A percentile compares a stretch with the other conserved stretches of the same genome.
Conservation (phyloP, 1,140 invertebrate species). For the Drosophila tani region DNA sequence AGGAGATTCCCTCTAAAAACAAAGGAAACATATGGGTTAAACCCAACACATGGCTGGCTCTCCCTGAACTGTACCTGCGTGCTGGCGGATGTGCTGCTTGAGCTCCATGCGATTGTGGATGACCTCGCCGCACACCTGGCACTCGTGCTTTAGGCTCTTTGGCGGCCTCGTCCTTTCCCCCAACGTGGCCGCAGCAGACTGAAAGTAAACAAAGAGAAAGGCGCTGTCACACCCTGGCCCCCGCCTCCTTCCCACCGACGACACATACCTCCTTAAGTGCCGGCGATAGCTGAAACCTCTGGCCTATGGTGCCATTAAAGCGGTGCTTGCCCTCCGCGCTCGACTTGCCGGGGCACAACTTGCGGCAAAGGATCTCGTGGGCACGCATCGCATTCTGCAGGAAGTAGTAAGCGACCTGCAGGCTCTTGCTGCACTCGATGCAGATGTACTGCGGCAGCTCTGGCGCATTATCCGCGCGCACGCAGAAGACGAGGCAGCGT, state of each 20-base stretch:
- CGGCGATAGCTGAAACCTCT: constrained; percentile 1
- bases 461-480: constrained; percentile 59
- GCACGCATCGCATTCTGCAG: constrained; percentile 69
- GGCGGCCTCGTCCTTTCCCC: constrained; percentile 3
- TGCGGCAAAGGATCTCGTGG: constrained; percentile 70
- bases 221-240: background rate
- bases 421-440: constrained; percentile 65
- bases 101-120: constrained; percentile 65
- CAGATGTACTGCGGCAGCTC: constrained; percentile 72
- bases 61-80: constrained; percentile 54
- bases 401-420: constrained; percentile 75
- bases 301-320: constrained; percentile 39
- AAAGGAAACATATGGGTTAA: background rate
- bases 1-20: constrained; percentile 48
- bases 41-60: background rate
- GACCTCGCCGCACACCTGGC: constrained; percentile 62
- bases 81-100: constrained; percentile 71
- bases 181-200: background rate
- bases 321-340: constrained; percentile 6
- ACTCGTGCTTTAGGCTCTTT: constrained; percentile 53
- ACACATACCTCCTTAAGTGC: constrained; percentile 30
- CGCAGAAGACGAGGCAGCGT: constrained; percentile 68
- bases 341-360: constrained; percentile 43
- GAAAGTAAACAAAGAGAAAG: constrained; percentile 11
- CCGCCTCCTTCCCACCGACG: background rate